A percentile compares a stretch with the other conserved stretches of the same genome.
These are phyloP conservation scores for Meiosimyza decipiens DNA, from an alignment of 2,888 invertebrate genomes.

Conservation along the genomic window DNA sequence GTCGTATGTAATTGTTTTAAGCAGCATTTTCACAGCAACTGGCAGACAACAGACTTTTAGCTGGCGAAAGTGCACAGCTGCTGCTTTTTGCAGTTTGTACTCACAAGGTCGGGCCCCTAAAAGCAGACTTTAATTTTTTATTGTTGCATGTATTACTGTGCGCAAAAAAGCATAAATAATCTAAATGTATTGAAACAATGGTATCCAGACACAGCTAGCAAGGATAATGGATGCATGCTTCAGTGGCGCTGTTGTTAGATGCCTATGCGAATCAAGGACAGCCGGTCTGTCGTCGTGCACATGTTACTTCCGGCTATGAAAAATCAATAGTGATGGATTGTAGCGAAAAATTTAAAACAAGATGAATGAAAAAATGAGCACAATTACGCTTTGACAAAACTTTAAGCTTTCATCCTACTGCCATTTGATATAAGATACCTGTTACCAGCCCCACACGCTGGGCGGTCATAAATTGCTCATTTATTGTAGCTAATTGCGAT, in stretches of 20 bases:
- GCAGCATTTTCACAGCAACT: constrained; percentile 36
- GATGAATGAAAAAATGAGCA: too few relatives aligned
- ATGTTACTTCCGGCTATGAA: constrained; percentile 9
- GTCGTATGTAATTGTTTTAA: constrained; percentile 44
- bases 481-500: constrained; percentile 65
- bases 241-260: constrained; percentile 24
- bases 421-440: too few relatives aligned
- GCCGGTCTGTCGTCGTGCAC: constrained; percentile 28
- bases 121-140: constrained; percentile 41
- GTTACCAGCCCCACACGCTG: background rate
- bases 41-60: constrained; percentile 47
- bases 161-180: constrained; percentile 40
- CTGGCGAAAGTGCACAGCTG: constrained; percentile 57
- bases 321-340: background rate
- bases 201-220: constrained; percentile 2
- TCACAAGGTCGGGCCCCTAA: constrained; percentile 29
- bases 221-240: constrained; percentile 14
- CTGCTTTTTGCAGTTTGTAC: constrained; percentile 51
- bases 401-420: too few relatives aligned
- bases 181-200: constrained; percentile 30
- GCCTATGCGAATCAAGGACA: background rate
- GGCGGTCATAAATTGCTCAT: constrained; percentile 61
- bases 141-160: constrained; percentile 23
- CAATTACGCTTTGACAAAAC: too few relatives aligned
- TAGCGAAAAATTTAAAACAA: too few relatives aligned